Percentiles rank a stretch among this genome's conserved stretches.
These are phyloP conservation scores for Nezara viridula DNA, from an alignment of 2,888 invertebrate genomes.

Conservation along the genomic window DNA sequence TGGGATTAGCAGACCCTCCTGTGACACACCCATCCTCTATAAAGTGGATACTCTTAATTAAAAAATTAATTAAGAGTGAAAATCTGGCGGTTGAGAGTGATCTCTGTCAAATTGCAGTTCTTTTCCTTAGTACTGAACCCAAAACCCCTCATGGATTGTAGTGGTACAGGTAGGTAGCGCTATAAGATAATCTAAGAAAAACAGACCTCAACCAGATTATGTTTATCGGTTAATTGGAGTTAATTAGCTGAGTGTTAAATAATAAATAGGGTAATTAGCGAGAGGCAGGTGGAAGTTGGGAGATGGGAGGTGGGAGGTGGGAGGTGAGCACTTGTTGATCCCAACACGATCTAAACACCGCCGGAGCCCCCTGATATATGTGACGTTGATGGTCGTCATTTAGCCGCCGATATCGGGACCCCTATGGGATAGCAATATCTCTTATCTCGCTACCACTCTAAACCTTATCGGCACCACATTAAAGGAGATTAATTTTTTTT, in stretches of 20 bases:
- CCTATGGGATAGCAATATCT: background rate
- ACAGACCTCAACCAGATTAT: background rate
- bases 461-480: background rate
- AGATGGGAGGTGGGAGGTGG: background rate
- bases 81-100: too few relatives aligned
- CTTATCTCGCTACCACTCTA: background rate
- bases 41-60: too few relatives aligned
- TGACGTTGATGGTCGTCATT: conserved; percentile 40
- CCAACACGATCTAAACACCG: background rate
- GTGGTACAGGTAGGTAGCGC: too few relatives aligned
- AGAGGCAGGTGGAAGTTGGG: background rate
- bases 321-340: conserved; percentile 35
- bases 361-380: background rate
- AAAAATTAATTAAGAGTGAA: too few relatives aligned
- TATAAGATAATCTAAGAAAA: background rate
- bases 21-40: too few relatives aligned
- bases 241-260: background rate
- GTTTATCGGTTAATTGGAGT: background rate
- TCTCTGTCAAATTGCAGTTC: too few relatives aligned
- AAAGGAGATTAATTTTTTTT: background rate
- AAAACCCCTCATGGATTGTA: too few relatives aligned
- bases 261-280: background rate
- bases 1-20: too few relatives aligned
- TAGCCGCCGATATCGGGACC: background rate
- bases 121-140: too few relatives aligned